These are phyloP conservation scores for Ochlodes sylvanus DNA, from an alignment of 2,888 invertebrate genomes.

Conservation along the genomic window DNA sequence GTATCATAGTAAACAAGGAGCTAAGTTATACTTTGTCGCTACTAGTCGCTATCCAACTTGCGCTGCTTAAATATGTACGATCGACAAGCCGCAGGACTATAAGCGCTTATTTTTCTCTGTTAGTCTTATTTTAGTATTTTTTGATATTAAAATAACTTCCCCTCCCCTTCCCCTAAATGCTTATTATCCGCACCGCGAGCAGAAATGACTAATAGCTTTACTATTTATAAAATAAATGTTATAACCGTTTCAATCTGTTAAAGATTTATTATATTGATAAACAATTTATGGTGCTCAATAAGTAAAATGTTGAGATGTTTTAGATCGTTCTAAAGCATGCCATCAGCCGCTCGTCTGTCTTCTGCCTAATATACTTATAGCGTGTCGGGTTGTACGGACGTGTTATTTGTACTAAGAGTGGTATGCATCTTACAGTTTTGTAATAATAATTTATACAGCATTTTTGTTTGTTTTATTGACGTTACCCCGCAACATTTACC, in stretches of 20 bases:
- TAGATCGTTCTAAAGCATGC: slow-evolving; percentile 15
- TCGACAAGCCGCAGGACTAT: too few species aligned
- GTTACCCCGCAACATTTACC: background rate
- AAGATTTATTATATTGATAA: slow-evolving; percentile 18
- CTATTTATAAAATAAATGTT: background rate
- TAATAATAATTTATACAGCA: slow-evolving; percentile 58
- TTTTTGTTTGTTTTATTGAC: slow-evolving; percentile 48
- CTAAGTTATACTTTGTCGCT: too few species aligned
- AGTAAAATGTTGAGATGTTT: slow-evolving; percentile 13
- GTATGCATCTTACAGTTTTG: slow-evolving; percentile 51
- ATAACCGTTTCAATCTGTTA: slow-evolving; percentile 2
- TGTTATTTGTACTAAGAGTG: slow-evolving; percentile 47
- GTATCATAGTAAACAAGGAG: too few species aligned
- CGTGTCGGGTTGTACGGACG: slow-evolving; percentile 28
- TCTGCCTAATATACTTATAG: slow-evolving; percentile 19
- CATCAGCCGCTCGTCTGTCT: slow-evolving; percentile 2
- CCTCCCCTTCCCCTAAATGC: background rate
- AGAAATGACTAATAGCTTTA: background rate
- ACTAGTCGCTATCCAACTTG: too few species aligned
- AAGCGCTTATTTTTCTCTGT: too few species aligned
- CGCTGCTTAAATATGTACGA: too few species aligned
- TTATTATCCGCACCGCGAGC: background rate
- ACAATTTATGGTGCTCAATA: slow-evolving; percentile 29
- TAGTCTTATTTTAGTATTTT: too few species aligned
- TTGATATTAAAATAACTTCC: background rate